Evolutionary conservation across 2,113 vertebrate species (phyloP).

Genomic region (Nipponia nippon): DNA sequence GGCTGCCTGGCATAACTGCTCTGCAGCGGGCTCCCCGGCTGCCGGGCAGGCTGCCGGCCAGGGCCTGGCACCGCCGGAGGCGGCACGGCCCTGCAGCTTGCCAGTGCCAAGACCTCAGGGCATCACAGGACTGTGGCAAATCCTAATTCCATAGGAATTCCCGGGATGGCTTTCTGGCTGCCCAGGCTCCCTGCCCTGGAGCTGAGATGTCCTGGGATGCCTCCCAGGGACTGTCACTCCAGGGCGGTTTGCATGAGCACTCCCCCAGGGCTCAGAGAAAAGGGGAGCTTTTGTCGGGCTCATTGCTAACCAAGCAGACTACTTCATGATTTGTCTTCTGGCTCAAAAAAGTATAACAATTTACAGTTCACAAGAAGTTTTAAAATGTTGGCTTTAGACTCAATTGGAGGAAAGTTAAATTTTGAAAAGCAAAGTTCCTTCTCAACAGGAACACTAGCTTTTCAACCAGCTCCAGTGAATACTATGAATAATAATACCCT

Average conservation of each 20-base stretch:
- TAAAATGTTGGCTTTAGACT: neutral
- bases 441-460: neutral
- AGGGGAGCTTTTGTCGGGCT: neutral
- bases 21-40: neutral
- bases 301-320: neutral
- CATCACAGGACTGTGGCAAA: neutral
- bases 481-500: neutral
- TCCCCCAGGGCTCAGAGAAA: neutral
- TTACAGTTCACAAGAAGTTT: neutral
- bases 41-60: neutral
- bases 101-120: neutral
- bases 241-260: neutral
- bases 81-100: neutral
- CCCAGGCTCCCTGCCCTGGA: constrained; percentile 16
- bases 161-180: neutral
- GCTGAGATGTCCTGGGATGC: neutral
- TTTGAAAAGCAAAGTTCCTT: neutral
- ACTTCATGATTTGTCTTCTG: neutral
- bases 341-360: neutral
- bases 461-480: neutral
- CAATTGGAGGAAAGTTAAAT: neutral
- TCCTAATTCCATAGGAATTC: neutral
- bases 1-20: neutral
- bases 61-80: accelerated
- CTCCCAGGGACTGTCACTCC: neutral